phyloP scores from a whole-genome alignment of 2,888 invertebrate genomes.

The Phyllotreta cruciferae region DNA sequence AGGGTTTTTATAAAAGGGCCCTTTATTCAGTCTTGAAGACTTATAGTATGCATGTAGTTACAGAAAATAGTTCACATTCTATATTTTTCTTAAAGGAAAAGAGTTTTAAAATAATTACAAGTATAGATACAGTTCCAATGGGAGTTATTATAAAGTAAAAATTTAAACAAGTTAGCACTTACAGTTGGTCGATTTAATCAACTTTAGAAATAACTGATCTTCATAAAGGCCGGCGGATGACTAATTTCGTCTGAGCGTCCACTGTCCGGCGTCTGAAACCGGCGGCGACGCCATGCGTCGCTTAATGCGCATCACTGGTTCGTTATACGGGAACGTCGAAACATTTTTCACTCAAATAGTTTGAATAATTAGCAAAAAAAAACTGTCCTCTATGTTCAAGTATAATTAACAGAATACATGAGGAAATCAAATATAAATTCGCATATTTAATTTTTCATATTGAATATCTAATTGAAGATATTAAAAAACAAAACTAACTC shows the following conservation, averaged over 20 bases:
- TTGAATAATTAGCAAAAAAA: slow-evolving; percentile 2
- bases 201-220: slow-evolving; percentile 38
- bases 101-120: too few relatives aligned
- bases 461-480: too few relatives aligned
- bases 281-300: slow-evolving; percentile 39
- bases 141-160: not conserved
- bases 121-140: too few relatives aligned
- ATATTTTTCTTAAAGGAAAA: too few relatives aligned
- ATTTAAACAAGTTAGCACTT: slow-evolving; percentile 17
- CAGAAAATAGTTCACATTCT: too few relatives aligned
- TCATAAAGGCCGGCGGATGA: slow-evolving; percentile 55
- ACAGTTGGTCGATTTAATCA: slow-evolving; percentile 26
- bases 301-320: slow-evolving; percentile 35
- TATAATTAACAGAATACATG: not conserved
- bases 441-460: too few relatives aligned
- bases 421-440: too few relatives aligned
- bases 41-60: too few relatives aligned
- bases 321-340: slow-evolving; percentile 26
- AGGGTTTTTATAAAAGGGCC: not conserved
- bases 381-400: not conserved
- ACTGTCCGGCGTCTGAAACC: slow-evolving; percentile 49
- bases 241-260: slow-evolving; percentile 53
- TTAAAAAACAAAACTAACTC: too few relatives aligned
- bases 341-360: slow-evolving; percentile 4
- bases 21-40: too few relatives aligned